These are phyloP conservation scores for Coleophora deauratella DNA, from an alignment of 2,888 invertebrate genomes.

Conservation along the genomic window DNA sequence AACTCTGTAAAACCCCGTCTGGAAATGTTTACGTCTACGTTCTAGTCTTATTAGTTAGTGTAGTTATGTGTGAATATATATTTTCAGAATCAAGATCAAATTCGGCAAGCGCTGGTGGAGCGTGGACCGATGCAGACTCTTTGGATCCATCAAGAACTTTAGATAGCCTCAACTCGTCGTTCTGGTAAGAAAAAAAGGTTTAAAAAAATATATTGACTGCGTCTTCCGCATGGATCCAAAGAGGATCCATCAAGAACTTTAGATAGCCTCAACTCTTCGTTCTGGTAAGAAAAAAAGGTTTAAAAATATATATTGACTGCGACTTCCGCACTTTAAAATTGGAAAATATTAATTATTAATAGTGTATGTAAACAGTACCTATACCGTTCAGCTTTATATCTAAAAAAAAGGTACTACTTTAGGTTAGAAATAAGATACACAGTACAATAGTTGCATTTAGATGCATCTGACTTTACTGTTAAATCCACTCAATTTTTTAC, in stretches of 20 bases:
- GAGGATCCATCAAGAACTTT: slow-evolving; percentile 73
- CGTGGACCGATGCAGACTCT: slow-evolving; percentile 73
- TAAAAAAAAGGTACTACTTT: no score
- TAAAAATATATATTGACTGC: not conserved
- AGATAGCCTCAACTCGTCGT: slow-evolving; percentile 66
- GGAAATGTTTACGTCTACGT: no score
- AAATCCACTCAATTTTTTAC: no score
- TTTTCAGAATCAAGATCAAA: slow-evolving; percentile 79
- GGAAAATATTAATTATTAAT: not conserved
- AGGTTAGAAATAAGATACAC: no score
- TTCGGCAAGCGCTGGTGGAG: slow-evolving; percentile 72
- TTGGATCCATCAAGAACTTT: slow-evolving; percentile 73
- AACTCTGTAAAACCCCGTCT: no score
- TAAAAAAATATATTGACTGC: not conserved
- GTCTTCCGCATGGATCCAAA: no score
- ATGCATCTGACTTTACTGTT: no score
- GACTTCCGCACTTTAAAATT: no score
- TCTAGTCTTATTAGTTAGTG: no score
- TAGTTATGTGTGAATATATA: not conserved
- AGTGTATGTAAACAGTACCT: no score
- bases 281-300: slow-evolving; percentile 39
- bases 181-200: slow-evolving; percentile 39
- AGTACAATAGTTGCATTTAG: no score
- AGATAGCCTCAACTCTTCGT: slow-evolving; percentile 66
- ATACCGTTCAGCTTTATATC: no score